Base-by-base conservation (phyloP, 2,888 invertebrate genomes). In the Melinaea marsaeus region DNA sequence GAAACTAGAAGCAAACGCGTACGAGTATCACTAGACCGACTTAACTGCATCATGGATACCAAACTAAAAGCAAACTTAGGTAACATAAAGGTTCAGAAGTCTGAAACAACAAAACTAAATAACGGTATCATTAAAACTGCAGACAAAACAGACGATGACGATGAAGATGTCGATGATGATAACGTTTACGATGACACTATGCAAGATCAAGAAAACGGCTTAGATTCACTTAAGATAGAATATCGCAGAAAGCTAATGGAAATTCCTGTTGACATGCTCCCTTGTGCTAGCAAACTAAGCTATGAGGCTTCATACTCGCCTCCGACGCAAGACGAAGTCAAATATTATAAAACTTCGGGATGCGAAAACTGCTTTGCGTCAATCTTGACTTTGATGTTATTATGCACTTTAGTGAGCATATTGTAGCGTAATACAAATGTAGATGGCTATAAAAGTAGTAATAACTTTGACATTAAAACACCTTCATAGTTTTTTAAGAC, bases 1-100 rank as follows among this genome's bases (percentile, higher is more conserved):
- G 95, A 95, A 76, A 96, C 96, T 51, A 92, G 92, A 80, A 95
- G 94, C 83, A 91, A 92, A 72, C 92, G 93, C 69, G 90, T 95
- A 57, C 93, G 92, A 73, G 91, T 92, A 61, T 91, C 93, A 6
- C 86, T 96, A 35, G 93, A 94, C 67, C 93, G 94, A 58, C 90
- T 95, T 62, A 93, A 92, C 70, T 96, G 96, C 83, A 91, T 92
- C 71, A 90, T 94, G 84, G 94, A 93, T 69, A 79, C 74, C 3
- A 84, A 81, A 68, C 72, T 80, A 5, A 82, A 84, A 75, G 73
- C 72, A 2, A 81, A 79, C 62, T 35, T 79, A 7, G 76, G 72
- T 0, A 70, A 72, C 9, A 69, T 79, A 2, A 86, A 85, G 77
- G 68, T 78, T 2, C 78, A 79, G 67, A 81, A 77, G 70, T 58